These are phyloP conservation scores for Pollenia angustigena DNA, from an alignment of 2,888 invertebrate genomes.

Conservation along the genomic window DNA sequence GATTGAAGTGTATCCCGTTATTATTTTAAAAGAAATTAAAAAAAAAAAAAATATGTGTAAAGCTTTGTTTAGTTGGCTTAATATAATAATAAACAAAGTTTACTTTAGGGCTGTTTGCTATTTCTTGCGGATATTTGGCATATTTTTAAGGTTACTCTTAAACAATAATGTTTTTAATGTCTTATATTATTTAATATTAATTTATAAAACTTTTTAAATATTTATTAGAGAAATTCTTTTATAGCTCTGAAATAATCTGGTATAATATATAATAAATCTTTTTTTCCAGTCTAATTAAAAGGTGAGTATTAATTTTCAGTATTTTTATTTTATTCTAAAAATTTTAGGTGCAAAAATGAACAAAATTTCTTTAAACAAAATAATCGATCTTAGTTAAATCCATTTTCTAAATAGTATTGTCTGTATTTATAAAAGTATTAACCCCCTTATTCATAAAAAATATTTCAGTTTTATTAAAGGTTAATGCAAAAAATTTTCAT, in stretches of 20 bases:
- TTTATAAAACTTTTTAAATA: not conserved
- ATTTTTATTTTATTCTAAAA: conserved; percentile 3
- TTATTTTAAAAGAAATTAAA: too few species aligned
- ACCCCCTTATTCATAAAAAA: too few species aligned
- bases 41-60: not conserved
- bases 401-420: too few species aligned
- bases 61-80: not conserved
- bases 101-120: conserved; percentile 9
- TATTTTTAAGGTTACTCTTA: conserved; percentile 36
- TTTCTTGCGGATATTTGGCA: conserved; percentile 7
- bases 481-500: too few species aligned
- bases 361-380: conserved; percentile 51
- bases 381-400: too few species aligned
- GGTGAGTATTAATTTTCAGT: conserved; percentile 44
- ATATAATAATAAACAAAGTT: conserved; percentile 20
- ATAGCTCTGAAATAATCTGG: not conserved
- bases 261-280: conserved; percentile 34
- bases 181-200: not conserved
- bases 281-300: conserved; percentile 44
- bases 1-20: too few species aligned
- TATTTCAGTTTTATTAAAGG: too few species aligned
- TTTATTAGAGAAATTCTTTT: too few species aligned
- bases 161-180: conserved; percentile 33
- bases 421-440: too few species aligned
- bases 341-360: conserved; percentile 29